These are phyloP conservation scores for Poeciliopsis retropinna DNA, from an alignment of 2,113 vertebrate species.

Conservation along the genomic window DNA sequence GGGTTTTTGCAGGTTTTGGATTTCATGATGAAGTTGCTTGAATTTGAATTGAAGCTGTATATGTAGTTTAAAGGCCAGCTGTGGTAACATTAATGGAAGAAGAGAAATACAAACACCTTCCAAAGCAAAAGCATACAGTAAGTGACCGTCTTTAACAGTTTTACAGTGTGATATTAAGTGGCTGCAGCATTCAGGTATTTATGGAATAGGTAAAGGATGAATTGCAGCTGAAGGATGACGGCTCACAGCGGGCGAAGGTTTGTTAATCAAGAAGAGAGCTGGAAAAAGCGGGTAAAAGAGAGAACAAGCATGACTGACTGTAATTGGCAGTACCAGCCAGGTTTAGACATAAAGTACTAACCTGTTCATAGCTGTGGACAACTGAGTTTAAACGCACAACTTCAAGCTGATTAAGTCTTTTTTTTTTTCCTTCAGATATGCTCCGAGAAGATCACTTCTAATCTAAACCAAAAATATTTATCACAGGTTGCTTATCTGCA, in stretches of 20 bases:
- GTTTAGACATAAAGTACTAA: not conserved
- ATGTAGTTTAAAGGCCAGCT: too few relatives aligned
- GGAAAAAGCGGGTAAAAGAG: not conserved
- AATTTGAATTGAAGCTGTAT: too few relatives aligned
- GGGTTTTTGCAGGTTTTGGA: too few relatives aligned
- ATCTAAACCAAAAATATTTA: constrained; percentile 10
- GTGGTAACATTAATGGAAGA: too few relatives aligned
- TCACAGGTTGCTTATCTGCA: constrained; percentile 8
- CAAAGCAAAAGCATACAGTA: not conserved
- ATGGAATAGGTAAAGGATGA: not conserved
- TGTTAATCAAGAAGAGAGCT: constrained; percentile 4
- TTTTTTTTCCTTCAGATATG: not conserved
- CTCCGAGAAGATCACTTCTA: not conserved
- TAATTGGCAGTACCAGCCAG: not conserved
- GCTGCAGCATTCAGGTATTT: not conserved
- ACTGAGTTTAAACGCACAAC: not conserved
- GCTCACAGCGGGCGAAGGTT: not conserved
- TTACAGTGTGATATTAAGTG: not conserved
- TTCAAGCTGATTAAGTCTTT: not conserved
- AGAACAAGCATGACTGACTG: not conserved
- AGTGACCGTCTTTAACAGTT: not conserved
- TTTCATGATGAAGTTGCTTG: too few relatives aligned
- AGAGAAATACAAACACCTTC: too few relatives aligned
- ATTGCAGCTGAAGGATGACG: not conserved
- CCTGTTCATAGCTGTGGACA: not conserved